phyloP scores from a whole-genome alignment of 2,797 vertebrate genomes.

The Oreochromis mossambicus region DNA sequence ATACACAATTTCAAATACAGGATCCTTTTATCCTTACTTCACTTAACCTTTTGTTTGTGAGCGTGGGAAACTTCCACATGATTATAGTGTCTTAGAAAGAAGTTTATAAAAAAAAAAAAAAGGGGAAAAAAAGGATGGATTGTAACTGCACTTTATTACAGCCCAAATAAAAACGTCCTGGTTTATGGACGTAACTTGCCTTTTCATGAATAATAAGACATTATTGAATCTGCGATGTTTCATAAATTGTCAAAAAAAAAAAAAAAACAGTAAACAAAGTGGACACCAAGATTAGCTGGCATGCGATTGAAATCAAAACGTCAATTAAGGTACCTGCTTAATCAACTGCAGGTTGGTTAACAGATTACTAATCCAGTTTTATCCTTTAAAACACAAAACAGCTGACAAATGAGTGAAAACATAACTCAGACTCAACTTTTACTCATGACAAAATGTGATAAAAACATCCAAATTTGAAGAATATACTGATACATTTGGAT shows the following conservation, averaged over 20 bases:
- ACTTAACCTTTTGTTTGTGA: not conserved
- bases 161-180: not conserved
- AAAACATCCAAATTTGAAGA: not conserved
- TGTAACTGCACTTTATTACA: not conserved
- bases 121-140: not conserved
- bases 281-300: not conserved
- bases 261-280: not conserved
- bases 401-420: not conserved
- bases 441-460: not conserved
- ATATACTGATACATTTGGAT: not conserved
- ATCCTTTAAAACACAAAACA: not conserved
- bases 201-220: not conserved
- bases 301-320: not conserved
- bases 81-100: not conserved
- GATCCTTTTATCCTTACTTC: not conserved
- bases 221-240: not conserved
- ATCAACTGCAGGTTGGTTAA: not conserved
- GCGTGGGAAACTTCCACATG: not conserved
- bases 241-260: no score
- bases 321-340: not conserved
- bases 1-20: not conserved
- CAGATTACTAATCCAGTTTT: not conserved
- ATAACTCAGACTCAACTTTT: constrained; percentile 19
- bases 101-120: not conserved
- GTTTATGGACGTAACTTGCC: not conserved